Evolutionary conservation across 2,113 vertebrate genomes (phyloP).

Genomic region (Sceloporus undulatus): DNA sequence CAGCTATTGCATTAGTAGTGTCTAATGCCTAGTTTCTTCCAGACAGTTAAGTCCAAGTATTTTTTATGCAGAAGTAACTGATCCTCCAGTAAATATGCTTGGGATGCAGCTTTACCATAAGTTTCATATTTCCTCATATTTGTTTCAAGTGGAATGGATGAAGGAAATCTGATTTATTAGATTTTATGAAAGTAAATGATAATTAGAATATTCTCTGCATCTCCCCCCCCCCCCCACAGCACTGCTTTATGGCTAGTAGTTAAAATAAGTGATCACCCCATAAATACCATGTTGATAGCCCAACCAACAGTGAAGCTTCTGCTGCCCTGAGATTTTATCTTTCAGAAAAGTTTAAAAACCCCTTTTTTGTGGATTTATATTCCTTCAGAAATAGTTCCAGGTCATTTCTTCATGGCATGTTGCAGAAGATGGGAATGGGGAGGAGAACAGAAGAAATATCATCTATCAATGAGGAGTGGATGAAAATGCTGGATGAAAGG

Average conservation of each 20-base stretch:
- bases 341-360: conserved; percentile 18
- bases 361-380: conserved; percentile 32
- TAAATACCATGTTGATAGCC: conserved; percentile 64
- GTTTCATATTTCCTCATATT: not conserved
- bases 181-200: conserved; percentile 61
- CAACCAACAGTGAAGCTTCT: conserved; percentile 43
- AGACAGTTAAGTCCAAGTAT: too few relatives aligned
- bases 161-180: conserved; percentile 64
- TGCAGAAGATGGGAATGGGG: not conserved
- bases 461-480: not conserved
- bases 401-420: conserved; percentile 42
- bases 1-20: too few relatives aligned
- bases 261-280: conserved; percentile 69
- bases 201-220: not conserved
- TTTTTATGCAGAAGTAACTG: too few relatives aligned
- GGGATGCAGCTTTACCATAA: not conserved
- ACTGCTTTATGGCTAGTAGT: conserved; percentile 62
- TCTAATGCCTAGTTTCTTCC: too few relatives aligned
- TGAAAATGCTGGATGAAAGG: not conserved
- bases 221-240: conserved; percentile 38
- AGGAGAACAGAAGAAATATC: not conserved
- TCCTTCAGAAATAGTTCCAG: not conserved
- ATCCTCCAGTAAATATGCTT: not conserved
- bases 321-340: conserved; percentile 29
- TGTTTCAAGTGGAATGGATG: conserved; percentile 52